Base-by-base conservation (phyloP, 2,113 vertebrate genomes). In the Neolamprologus ventralis region DNA sequence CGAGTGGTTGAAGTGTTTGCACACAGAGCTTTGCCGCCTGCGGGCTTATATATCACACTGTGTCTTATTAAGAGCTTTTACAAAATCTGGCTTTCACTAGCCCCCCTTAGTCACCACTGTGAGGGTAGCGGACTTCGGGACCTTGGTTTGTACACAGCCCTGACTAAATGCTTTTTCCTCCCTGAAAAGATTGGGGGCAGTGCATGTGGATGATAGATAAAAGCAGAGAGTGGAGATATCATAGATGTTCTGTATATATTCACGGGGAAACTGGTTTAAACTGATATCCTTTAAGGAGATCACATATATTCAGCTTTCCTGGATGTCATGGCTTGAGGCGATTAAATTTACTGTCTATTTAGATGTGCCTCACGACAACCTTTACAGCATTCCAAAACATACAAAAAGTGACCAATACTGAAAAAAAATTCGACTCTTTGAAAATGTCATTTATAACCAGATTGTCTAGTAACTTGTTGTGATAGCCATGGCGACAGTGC, bases 1-100 rank as follows among this genome's bases (percentile, higher is more conserved):
- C 40, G 84, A 90, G 49, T 88, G 82, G 92, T 85, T 94, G 88
- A 91, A 94, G 92, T 95, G 92, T 94, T 96, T 95, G 92, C 91
- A 87, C 94, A 94, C 88, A 94, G 94, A 95, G 94, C 87, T 93
- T 91, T 93, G 85, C 92, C 75, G 90, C 93, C 92, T 92, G 85
- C 78, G 7, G 94, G 94, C 93, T 94, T 94, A 91, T 86, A 87
- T 93, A 92, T 95, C 93, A 94, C 92, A 94, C 93, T 95, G 94
- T 92, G 95, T 91, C 93, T 95, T 95, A 93, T 94, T 94, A 95
- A 92, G 93, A 92, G 94, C 87, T 95, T 96, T 94, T 93, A 94
- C 92, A 91, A 95, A 96, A 95, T 96, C 94, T 94, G 91, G 92
- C 94, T 95, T 96, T 96, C 91, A 94, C 89, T 80, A 65, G 81